These are phyloP conservation scores for Drosophila elegans DNA, from an alignment of 1,140 invertebrate species.

Conservation along the genomic window DNA sequence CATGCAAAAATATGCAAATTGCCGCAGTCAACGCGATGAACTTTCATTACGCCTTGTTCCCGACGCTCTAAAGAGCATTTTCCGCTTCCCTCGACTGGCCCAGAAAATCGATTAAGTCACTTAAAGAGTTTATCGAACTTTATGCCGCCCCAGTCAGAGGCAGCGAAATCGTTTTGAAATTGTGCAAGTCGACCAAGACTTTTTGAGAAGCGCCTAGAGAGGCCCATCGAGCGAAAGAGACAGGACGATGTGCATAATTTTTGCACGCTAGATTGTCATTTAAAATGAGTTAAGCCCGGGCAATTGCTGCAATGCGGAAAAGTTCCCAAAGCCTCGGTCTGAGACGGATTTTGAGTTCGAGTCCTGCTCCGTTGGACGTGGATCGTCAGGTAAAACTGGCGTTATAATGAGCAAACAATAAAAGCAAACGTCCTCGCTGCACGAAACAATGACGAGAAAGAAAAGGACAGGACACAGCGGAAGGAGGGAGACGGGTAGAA, in stretches of 20 bases:
- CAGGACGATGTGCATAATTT: conserved; percentile 67
- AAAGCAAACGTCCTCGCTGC: conserved; percentile 71
- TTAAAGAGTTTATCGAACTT: conserved; percentile 78
- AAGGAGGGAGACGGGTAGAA: conserved; percentile 5
- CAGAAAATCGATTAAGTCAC: conserved; percentile 67
- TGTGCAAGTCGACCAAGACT: conserved; percentile 1
- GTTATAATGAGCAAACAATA: conserved; percentile 82
- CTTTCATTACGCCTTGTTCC: conserved; percentile 63
- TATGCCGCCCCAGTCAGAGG: conserved; percentile 16
- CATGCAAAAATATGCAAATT: conserved; percentile 83
- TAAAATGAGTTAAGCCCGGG: conserved; percentile 78
- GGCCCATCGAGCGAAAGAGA: neutral
- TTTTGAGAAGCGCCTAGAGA: conserved; percentile 23
- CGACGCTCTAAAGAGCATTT: conserved; percentile 71
- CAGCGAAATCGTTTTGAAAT: conserved; percentile 2
- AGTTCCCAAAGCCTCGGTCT: conserved; percentile 25
- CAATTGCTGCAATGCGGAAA: conserved; percentile 77
- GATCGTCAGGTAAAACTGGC: conserved; percentile 58
- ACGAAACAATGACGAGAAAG: conserved; percentile 66
- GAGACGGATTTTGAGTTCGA: conserved; percentile 13
- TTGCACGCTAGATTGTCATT: conserved; percentile 83
- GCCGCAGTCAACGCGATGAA: conserved; percentile 79
- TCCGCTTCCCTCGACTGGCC: conserved; percentile 30
- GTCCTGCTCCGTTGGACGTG: conserved; percentile 14
- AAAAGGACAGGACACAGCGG: neutral